Conservation (phyloP, 1,140 invertebrate genomes). For the Ips nitidus region DNA sequence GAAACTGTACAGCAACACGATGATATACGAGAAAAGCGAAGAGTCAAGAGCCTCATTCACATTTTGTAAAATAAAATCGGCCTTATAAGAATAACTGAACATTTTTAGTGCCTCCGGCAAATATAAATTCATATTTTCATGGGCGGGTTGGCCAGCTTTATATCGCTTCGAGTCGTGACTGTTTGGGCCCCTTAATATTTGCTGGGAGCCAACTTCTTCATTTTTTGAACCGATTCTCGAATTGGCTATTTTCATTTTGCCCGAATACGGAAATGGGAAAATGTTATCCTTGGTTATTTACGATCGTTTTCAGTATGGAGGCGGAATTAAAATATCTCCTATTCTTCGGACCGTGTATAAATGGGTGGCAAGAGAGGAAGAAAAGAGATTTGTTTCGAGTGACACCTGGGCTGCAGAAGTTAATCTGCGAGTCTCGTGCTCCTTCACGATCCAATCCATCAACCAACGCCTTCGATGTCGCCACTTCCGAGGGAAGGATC, state of each 20-base stretch:
- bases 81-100: conserved; percentile 25
- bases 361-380: background rate
- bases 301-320: background rate
- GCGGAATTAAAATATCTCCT: background rate
- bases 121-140: conserved; percentile 39
- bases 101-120: conserved; percentile 32
- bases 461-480: conserved; percentile 3
- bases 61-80: conserved; percentile 14
- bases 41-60: conserved; percentile 21
- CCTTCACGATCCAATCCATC: conserved; percentile 10
- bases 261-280: conserved; percentile 30
- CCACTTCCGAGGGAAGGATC: conserved; percentile 9
- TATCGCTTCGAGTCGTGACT: conserved; percentile 34
- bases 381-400: background rate
- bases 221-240: conserved; percentile 25
- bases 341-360: background rate
- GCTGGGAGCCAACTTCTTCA: conserved; percentile 21
- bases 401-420: conserved; percentile 5
- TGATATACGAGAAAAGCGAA: background rate
- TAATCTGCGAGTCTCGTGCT: conserved; percentile 5
- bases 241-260: conserved; percentile 20
- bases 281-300: conserved; percentile 21
- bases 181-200: conserved; percentile 30
- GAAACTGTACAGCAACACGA: no score
- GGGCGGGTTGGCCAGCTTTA: conserved; percentile 29